Evolutionary conservation across 2,113 vertebrate species (phyloP), one percentile per base, ranked within the genome.

Genomic region (Brachyistius frenatus): DNA sequence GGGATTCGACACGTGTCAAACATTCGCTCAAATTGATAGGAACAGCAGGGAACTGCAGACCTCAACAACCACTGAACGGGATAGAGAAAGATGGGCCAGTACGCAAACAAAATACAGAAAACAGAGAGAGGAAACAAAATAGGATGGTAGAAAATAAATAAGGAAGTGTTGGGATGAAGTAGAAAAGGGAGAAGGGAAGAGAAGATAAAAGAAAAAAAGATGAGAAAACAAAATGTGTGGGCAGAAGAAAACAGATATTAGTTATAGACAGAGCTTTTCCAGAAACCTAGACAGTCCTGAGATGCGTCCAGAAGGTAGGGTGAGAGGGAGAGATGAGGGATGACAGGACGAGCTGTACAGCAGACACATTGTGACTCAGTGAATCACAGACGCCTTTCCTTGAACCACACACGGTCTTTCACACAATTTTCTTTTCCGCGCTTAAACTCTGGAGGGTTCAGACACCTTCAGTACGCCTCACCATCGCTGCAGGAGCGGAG

Each of bases 1-100:
- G 96, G 95, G 75, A 96, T 88, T 76, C 96, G 95, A 67, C 95
- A 95, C 81, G 96, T 95, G 89, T 96, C 94, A 94, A 96, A 97
- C 82, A 97, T 95, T 89, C 93, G 93, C 93, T 96, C 95, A 82
- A 90, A 96, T 70, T 97, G 96, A 90, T 96, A 95, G 30, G 96
- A 96, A 80, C 96, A 97, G 93, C 95, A 92, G 75, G 95, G 96
- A 75, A 95, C 90, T 81, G 93, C 94, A 80, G 95, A 96, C 92
- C 95, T 95, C 89, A 97, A 93, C 92, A 97, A 89, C 73, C 94
- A 94, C 96, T 97, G 92, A 91, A 81, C 66, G 69, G 71, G 72
- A 90, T 61, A 88, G 75, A 84, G 50, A 75, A 76, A 49, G 71
- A 87, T 10, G 66, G 74, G 62, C 60, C 67, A 64, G 53, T n/a